Base-by-base conservation (phyloP, 2,888 invertebrate species). In the Acronicta alni region DNA sequence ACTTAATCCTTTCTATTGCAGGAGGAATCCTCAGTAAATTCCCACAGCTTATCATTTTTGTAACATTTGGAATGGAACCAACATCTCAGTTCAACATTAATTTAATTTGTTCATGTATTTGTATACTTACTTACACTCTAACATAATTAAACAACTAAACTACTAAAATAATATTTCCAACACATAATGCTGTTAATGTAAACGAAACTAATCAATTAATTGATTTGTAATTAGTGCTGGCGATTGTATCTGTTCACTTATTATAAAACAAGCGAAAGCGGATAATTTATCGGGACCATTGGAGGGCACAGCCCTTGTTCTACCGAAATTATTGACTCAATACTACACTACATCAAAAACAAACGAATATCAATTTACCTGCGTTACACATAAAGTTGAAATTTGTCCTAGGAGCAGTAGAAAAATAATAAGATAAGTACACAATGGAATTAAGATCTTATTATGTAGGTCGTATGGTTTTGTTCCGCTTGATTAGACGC, bases 371-470 rank as follows among this genome's bases (percentile, higher is more conserved):
- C 57, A 38, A 76, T 78, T 75, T 61, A 80, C 77, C 32, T 0
- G 0, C 0, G 0, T 20, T 47, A 2, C 0, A 1, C 0, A 56
- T 77, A 79, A 64, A 70, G 77, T 57, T 67, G 16, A 76, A 52
- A 48, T 52, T 66, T 7, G 2, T 20, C 23, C 10, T 18, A 8
- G 37, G 12, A 14, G 15, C 16, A 10, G 12, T 20, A 38, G 38
- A 57, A 65, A 76, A 83, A 82, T 81, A 82, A 82, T 72, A 70
- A 80, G 75, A 67, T 76, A 45, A 58, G 47, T 42, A 41, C 30
- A 67, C 77, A 80, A 74, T 72, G 54, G 57, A 87, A 79, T 85
- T 80, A 77, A 77, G 77, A 79, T 80, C 82, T 81, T 90, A 86
- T 80, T 58, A 18, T 30, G 26, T 54, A 58, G 26, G 30, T 1